Conservation (phyloP, 2,113 vertebrate genomes). For the Benitochromis conjunctus region DNA sequence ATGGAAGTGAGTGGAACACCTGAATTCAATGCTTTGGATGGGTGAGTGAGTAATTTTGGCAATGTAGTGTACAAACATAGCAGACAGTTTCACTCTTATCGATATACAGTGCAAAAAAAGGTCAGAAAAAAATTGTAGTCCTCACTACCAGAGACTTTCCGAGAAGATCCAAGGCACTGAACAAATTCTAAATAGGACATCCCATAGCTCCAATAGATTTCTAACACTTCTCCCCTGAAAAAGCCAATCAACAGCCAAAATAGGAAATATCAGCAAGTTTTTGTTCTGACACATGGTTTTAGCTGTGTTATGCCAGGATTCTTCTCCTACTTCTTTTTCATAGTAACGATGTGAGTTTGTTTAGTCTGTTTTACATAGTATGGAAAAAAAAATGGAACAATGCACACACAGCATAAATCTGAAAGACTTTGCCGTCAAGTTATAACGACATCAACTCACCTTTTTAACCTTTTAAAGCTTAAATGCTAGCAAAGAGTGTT, state of each 20-base stretch:
- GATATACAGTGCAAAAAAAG: background rate
- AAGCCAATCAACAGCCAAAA: background rate
- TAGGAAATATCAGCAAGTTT: background rate
- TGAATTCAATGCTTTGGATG: background rate
- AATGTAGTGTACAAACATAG: background rate
- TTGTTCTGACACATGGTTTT: background rate
- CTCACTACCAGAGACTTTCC: background rate
- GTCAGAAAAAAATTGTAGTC: background rate
- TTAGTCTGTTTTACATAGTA: too few relatives aligned
- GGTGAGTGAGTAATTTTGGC: background rate
- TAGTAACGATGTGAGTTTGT: background rate
- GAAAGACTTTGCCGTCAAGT: too few relatives aligned
- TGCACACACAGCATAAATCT: too few relatives aligned
- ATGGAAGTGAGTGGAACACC: fast-evolving
- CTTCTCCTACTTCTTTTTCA: background rate
- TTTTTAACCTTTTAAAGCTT: background rate
- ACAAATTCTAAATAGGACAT: too few relatives aligned
- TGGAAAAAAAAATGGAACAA: too few relatives aligned
- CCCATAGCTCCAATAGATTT: too few relatives aligned
- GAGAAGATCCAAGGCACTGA: background rate
- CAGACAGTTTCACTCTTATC: background rate
- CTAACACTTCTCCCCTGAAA: background rate
- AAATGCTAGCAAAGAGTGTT: background rate
- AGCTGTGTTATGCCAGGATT: background rate
- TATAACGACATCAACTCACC: background rate